Evolutionary conservation across 1,140 invertebrate genomes (phyloP).

Genomic region (Achatina immaculata): DNA sequence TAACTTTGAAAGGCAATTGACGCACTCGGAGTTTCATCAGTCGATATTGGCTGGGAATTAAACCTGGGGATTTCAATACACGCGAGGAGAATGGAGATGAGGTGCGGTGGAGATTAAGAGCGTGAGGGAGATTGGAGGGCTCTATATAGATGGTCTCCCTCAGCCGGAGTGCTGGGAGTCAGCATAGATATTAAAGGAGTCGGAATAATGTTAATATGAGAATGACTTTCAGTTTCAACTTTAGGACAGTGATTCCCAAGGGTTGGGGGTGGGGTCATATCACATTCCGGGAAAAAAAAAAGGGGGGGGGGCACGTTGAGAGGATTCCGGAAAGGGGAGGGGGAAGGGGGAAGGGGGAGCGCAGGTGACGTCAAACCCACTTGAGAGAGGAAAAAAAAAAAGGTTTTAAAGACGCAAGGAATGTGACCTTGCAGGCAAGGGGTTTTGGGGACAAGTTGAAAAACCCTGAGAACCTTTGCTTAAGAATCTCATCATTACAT

Average conservation of each 20-base stretch:
- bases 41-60: constrained; percentile 22
- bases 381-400: too few relatives aligned
- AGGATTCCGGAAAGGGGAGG: not conserved
- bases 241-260: too few relatives aligned
- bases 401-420: too few relatives aligned
- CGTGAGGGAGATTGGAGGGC: not conserved
- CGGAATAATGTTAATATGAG: too few relatives aligned
- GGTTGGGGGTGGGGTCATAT: not conserved
- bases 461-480: too few relatives aligned
- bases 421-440: too few relatives aligned
- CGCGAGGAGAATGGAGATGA: constrained; percentile 19
- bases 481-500: too few relatives aligned
- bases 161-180: too few relatives aligned
- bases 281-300: not conserved
- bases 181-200: too few relatives aligned
- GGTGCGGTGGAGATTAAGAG: not conserved
- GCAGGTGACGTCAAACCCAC: too few relatives aligned
- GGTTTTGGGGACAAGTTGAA: too few relatives aligned
- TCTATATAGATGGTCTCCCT: not conserved
- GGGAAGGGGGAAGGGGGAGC: not conserved
- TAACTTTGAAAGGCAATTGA: constrained; percentile 29
- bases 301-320: not conserved
- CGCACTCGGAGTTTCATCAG: constrained; percentile 23
- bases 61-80: constrained; percentile 14
- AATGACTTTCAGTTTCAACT: too few relatives aligned